Evolutionary conservation across 2,888 invertebrate species (phyloP), one percentile per base, ranked within the genome.

Genomic region (Argyresthia albistria): DNA sequence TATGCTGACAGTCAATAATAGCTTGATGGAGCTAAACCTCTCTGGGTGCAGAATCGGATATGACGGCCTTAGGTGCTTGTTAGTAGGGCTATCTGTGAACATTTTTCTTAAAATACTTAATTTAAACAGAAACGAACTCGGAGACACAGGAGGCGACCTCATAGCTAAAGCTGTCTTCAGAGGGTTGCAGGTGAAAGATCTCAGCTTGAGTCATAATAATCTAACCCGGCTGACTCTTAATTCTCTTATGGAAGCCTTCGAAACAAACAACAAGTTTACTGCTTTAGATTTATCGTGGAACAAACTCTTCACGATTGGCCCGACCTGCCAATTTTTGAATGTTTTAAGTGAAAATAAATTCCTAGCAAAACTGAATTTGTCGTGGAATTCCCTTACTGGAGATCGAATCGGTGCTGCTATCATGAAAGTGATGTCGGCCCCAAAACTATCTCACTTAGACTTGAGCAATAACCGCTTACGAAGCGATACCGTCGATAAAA

Each of bases 241-340:
- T 11, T 14, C 50, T n/a, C 16, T 50, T 12, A 11, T 35, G 12
- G 35, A 16, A 45, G 12, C 48, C 2, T 36, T 36, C 6, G 48
- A 48, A 15, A 36, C 12, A 10, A 0, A 39, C 8, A 43, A 35
- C 10, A 35, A 43, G 2, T 11, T 53, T 14, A 43, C 12, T 11
- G 43, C 15, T 11, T 10, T 50, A 8, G 46, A 50, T 39, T 39
- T 75, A 14, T 74, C 73, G 0, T 70, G 71, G 72, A 76, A 74
- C 54, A 63, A 62, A 35, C 59, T 73, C 49, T 55, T 16, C 45
- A 16, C 10, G 52, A 54, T 54, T 56, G 4, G 53, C 56, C 0
- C 42, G 8, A 37, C 49, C 7, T 45, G 43, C 14, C n/a, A 45
- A n/a, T 49, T 56, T 8, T 45, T 53, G 6, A 12, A 11, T 12